These are phyloP conservation scores for Neoitamus cyanurus DNA, from an alignment of 2,888 invertebrate genomes.

Conservation along the genomic window DNA sequence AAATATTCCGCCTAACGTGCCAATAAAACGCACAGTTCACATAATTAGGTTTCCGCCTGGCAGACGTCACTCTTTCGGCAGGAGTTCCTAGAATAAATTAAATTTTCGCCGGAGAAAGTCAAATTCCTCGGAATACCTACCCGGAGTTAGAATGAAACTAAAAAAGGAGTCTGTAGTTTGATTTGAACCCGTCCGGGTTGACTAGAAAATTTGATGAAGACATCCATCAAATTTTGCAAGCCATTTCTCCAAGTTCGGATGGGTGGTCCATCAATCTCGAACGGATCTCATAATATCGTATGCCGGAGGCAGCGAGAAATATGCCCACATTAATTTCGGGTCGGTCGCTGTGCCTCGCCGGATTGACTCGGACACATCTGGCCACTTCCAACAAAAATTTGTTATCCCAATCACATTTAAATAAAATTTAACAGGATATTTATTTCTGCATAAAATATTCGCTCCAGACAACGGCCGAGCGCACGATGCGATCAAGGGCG, in stretches of 20 bases:
- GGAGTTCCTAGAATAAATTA: constrained; percentile 8
- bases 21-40: not conserved
- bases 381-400: constrained; percentile 25
- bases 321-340: constrained; percentile 29
- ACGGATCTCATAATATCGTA: not conserved
- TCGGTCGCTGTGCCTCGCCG: not conserved
- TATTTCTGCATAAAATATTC: constrained; percentile 41
- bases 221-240: constrained; percentile 13
- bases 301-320: not conserved
- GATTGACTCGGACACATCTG: constrained; percentile 35
- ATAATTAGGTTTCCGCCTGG: not conserved
- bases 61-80: not conserved
- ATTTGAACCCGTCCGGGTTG: not conserved
- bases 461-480: not conserved
- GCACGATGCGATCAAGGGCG: constrained; percentile 31
- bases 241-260: not conserved
- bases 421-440: constrained; percentile 39
- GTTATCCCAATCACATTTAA: constrained; percentile 42
- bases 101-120: not conserved
- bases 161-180: constrained; percentile 5
- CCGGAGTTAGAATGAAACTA: not conserved
- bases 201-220: not conserved
- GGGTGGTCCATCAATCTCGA: constrained; percentile 22
- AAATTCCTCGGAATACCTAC: not conserved
- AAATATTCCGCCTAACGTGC: not conserved